Percentiles rank a stretch among this genome's conserved stretches.
Conservation (phyloP, 2,888 invertebrate species). For the Steromphala cineraria region DNA sequence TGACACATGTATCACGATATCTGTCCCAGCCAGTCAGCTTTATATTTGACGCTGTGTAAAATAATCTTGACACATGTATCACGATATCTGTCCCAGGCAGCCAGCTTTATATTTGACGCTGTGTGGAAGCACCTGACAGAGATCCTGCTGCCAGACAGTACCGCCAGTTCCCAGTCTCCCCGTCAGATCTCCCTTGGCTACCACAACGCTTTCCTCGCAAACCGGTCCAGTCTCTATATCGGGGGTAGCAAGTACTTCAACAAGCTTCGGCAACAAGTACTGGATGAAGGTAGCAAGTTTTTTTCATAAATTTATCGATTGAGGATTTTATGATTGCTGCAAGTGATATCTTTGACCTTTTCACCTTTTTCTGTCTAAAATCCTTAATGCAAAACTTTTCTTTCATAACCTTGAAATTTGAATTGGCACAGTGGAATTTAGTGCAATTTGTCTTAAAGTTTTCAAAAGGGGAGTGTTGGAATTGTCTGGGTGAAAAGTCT, state of each 20-base stretch:
- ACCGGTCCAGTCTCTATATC: constrained; percentile 55
- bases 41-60: constrained; percentile 66
- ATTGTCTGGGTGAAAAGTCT: too few species aligned
- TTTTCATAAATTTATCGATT: too few species aligned
- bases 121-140: constrained; percentile 59
- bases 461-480: too few species aligned
- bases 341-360: too few species aligned
- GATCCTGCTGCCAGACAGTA: constrained; percentile 47
- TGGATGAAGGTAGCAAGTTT: not conserved
- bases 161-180: constrained; percentile 25
- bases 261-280: constrained; percentile 37
- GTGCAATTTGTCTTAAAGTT: too few species aligned
- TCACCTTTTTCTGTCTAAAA: too few species aligned
- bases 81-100: constrained; percentile 55
- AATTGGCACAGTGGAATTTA: too few species aligned
- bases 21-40: constrained; percentile 60
- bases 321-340: too few species aligned
- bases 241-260: constrained; percentile 46
- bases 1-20: too few species aligned
- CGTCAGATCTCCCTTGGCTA: constrained; percentile 43
- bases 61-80: too few species aligned
- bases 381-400: too few species aligned
- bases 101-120: constrained; percentile 64
- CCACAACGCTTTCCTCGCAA: constrained; percentile 60
- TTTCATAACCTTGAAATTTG: too few species aligned